Percentiles rank a stretch among this genome's conserved stretches.
Evolutionary conservation across 2,113 vertebrate species (phyloP).

Genomic region (Pogonocichla stellata): DNA sequence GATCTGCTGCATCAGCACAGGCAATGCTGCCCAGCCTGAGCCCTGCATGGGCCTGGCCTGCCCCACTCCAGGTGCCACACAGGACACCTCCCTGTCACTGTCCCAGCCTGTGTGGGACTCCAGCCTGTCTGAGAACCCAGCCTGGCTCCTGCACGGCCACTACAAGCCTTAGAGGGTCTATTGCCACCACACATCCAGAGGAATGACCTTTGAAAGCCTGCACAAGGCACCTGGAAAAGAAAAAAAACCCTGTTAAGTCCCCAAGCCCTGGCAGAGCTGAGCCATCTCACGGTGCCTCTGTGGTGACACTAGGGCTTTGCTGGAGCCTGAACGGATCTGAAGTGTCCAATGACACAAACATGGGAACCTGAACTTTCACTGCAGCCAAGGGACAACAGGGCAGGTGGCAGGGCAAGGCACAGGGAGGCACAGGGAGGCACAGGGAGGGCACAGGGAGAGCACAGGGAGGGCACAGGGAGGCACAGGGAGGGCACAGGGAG

Average conservation of each 20-base stretch:
- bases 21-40: background rate
- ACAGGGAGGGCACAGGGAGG: background rate
- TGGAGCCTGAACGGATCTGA: background rate
- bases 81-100: background rate
- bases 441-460: too few relatives aligned
- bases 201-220: background rate
- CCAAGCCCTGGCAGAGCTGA: background rate
- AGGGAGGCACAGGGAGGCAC: background rate
- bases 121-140: background rate
- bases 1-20: background rate
- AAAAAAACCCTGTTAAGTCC: background rate
- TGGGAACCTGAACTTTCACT: background rate
- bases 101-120: background rate
- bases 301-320: fast-evolving
- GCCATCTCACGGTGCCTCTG: background rate
- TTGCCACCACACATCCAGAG: background rate
- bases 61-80: fast-evolving
- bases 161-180: background rate
- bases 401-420: background rate
- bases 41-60: background rate
- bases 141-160: background rate
- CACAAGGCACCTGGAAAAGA: background rate
- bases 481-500: too few relatives aligned
- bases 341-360: background rate
- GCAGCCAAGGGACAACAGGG: background rate